Conservation (phyloP, 2,797 vertebrate genomes). For the Serranus cabrilla region DNA sequence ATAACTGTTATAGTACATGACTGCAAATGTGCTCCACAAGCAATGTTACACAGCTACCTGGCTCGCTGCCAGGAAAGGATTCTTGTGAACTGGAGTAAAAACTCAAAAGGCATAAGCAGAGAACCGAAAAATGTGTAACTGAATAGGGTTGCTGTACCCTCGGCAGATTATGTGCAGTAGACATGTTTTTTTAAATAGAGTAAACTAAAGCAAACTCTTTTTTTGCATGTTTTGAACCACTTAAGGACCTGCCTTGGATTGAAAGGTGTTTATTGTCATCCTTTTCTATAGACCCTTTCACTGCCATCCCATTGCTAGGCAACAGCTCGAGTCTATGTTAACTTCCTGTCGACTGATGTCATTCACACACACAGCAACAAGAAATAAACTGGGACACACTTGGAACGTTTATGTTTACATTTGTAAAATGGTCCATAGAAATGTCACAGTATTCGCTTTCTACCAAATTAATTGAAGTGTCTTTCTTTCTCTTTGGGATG, state of each 20-base stretch:
- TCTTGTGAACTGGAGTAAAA: neutral
- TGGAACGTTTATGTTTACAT: too few species aligned
- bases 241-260: neutral
- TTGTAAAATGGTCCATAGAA: too few species aligned
- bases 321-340: too few species aligned
- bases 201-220: neutral
- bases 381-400: too few species aligned
- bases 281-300: neutral
- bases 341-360: too few species aligned
- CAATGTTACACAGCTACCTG: neutral
- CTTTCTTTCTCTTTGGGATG: neutral
- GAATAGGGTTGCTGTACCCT: neutral
- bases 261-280: neutral
- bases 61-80: neutral
- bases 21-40: slow-evolving; percentile 5
- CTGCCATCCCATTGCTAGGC: too few species aligned
- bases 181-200: neutral
- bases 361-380: too few species aligned
- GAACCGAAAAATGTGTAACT: neutral
- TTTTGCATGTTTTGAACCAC: neutral
- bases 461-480: neutral
- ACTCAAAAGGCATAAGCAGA: neutral
- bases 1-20: slow-evolving; percentile 6
- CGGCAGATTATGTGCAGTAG: neutral
- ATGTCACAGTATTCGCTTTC: neutral